Evolutionary conservation across 1,140 invertebrate genomes (phyloP).

Genomic region (Meloidogyne exigua): DNA sequence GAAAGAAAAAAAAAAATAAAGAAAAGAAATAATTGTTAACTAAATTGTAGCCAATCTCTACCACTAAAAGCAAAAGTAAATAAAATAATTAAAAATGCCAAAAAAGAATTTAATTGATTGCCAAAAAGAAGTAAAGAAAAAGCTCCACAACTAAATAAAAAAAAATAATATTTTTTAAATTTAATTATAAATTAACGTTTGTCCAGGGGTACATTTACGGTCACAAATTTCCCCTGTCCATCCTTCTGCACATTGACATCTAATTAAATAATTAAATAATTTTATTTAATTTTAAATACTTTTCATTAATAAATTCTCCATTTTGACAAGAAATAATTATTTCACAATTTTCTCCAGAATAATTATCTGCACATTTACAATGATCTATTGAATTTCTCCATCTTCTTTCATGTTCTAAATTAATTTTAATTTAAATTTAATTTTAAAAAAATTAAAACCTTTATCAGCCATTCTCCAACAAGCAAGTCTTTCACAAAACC

Average conservation of each 20-base stretch:
- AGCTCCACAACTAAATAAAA: slow-evolving; percentile 2
- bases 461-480: slow-evolving; percentile 51
- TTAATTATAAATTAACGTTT: slow-evolving; percentile 45
- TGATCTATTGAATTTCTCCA: slow-evolving; percentile 44
- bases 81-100: slow-evolving; percentile 12
- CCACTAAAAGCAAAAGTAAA: neutral
- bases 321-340: slow-evolving; percentile 39
- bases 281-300: neutral
- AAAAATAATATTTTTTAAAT: neutral
- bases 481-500: slow-evolving; percentile 46
- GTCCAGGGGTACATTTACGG: slow-evolving; percentile 49
- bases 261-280: neutral
- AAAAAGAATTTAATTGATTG: neutral
- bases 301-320: slow-evolving; percentile 41
- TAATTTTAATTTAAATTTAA: neutral
- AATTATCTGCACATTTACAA: slow-evolving; percentile 40
- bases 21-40: neutral
- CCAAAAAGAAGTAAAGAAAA: slow-evolving; percentile 13
- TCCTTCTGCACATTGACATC: slow-evolving; percentile 48
- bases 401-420: slow-evolving; percentile 44
- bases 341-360: slow-evolving; percentile 50
- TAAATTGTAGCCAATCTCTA: neutral
- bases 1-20: neutral
- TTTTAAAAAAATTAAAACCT: slow-evolving; percentile 25
- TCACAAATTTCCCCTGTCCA: slow-evolving; percentile 50